These are phyloP conservation scores for Zootoca vivipara DNA, from an alignment of 2,113 vertebrate species.

Conservation along the genomic window DNA sequence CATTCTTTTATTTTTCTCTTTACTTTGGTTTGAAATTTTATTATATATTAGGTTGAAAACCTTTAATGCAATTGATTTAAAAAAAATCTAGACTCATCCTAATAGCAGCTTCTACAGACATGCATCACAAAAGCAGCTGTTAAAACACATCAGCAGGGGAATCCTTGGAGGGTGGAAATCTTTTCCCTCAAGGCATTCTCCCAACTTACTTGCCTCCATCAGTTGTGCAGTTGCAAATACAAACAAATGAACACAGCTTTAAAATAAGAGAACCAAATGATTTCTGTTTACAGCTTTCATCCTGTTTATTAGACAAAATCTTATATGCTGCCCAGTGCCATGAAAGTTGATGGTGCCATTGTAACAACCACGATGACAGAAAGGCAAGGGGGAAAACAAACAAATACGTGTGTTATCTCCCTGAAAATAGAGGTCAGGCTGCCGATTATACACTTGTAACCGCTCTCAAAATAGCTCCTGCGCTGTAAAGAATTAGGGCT, in stretches of 20 bases:
- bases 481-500: not conserved
- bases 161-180: not conserved
- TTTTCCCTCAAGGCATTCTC: not conserved
- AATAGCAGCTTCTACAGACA: not conserved
- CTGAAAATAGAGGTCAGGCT: not conserved
- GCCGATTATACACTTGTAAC: not conserved
- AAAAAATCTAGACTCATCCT: too few relatives aligned
- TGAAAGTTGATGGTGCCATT: not conserved
- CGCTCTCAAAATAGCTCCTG: not conserved
- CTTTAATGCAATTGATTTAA: too few relatives aligned
- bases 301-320: too few relatives aligned
- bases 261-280: not conserved
- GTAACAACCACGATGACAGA: too few relatives aligned
- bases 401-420: not conserved
- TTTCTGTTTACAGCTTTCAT: not conserved
- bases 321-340: not conserved
- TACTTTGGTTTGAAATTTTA: too few relatives aligned
- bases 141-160: not conserved
- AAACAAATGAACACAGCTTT: not conserved
- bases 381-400: not conserved
- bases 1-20: too few relatives aligned
- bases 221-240: not conserved
- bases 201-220: not conserved
- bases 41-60: too few relatives aligned
- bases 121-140: not conserved